These are phyloP conservation scores for Aramus guarauna DNA, from an alignment of 2,113 vertebrate species.

Conservation along the genomic window DNA sequence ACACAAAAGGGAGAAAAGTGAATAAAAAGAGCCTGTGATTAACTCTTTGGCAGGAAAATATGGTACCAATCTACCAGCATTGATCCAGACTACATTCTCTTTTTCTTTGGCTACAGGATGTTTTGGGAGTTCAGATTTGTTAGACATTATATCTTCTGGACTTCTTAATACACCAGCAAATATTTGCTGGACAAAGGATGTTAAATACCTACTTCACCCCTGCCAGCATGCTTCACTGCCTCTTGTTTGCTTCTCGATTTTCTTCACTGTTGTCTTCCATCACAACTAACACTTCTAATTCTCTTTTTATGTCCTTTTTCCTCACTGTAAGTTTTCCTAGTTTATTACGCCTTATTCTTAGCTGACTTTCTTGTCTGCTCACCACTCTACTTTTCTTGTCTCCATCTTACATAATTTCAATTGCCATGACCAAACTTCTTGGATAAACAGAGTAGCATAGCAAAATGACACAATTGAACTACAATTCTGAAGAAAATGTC, in stretches of 20 bases:
- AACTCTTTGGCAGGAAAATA: background rate
- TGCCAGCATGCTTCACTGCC: background rate
- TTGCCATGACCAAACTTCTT: background rate
- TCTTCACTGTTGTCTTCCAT: background rate
- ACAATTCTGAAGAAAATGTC: background rate
- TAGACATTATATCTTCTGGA: background rate
- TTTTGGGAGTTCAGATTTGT: background rate
- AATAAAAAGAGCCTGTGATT: background rate
- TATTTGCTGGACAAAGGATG: background rate
- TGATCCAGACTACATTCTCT: background rate
- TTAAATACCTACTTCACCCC: background rate
- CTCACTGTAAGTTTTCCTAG: background rate
- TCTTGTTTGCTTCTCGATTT: background rate
- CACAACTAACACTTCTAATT: background rate
- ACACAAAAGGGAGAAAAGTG: background rate
- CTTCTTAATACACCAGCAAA: background rate
- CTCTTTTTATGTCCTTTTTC: background rate
- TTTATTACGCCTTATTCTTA: background rate
- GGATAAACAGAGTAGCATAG: background rate
- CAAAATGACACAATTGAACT: background rate
- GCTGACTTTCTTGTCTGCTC: background rate
- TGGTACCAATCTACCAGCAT: background rate
- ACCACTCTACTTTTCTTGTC: background rate
- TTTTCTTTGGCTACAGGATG: accelerated
- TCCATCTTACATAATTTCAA: background rate